Evolutionary conservation across 1,140 invertebrate species (phyloP), one percentile per base, ranked within the genome.

Genomic region (Mercenaria mercenaria): DNA sequence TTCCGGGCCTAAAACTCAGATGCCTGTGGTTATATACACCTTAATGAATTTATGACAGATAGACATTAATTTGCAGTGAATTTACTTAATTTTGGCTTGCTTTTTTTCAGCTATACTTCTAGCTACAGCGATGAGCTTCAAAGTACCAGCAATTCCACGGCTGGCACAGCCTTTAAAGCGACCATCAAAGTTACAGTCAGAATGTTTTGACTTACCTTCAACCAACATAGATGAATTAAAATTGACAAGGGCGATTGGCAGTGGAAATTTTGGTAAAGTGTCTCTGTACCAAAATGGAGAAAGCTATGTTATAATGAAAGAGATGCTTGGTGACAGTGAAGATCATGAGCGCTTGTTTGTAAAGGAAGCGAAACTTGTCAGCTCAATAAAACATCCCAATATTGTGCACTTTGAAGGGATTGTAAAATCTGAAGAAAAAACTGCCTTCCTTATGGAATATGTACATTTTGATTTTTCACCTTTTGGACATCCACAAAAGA

Each of bases 401-500:
- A 32, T 64, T 64, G 76, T 79, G 18, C 34, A 50, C 8, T 79
- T 79, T 50, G 18, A 79, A 32, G 41, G 76, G 34, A 26, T 79
- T 50, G 37, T 79, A 23, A 50, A 79, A 26, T 50, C 20, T 26
- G 32, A 20, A 4, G 76, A 52, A 41, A 34, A 26, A 47, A 47
- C n/a, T 50, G 76, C 76, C 6, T 79, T 79, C 23, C 32, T 79
- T 26, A 79, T 79, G 76, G 76, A 79, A 34, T 79, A 47, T 79
- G 29, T 47, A n/a, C 20, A 43, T 23, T 79, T 79, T 34, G 43
- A 47, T 79, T 79, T 79, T 11, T 43, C n/a, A 23, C 23, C 41
- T 79, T 79, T 79, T 41, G 76, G 76, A 29, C 37, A 47, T 41
- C 32, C 34, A 32, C 2, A 52, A n/a, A 79, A 79, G 3, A 34